Evolutionary conservation across 2,113 vertebrate species (phyloP).

Genomic region (Grallaria varia): DNA sequence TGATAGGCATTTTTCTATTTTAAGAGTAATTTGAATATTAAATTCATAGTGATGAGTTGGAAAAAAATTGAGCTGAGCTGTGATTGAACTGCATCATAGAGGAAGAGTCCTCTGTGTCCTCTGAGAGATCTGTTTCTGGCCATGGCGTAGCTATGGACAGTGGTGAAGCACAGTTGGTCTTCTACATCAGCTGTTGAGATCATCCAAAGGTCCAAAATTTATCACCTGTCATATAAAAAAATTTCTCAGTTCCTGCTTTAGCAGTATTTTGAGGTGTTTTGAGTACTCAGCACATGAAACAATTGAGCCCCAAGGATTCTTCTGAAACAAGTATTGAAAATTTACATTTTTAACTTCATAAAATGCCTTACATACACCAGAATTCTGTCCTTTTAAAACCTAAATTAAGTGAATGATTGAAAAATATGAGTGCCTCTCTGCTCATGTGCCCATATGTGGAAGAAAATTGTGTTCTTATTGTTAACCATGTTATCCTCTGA

Average conservation of each 20-base stretch:
- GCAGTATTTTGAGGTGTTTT: not conserved
- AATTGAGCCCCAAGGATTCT: not conserved
- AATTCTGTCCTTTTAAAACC: not conserved
- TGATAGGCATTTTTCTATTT: not conserved
- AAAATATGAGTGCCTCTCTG: not conserved
- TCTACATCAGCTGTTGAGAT: not conserved
- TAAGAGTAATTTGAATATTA: not conserved
- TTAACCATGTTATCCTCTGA: not conserved
- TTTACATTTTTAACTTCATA: not conserved
- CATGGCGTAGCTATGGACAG: not conserved
- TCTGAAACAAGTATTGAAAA: not conserved
- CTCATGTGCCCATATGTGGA: not conserved
- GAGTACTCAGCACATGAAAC: not conserved
- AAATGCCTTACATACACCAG: not conserved
- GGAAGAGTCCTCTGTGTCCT: not conserved
- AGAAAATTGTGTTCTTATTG: not conserved
- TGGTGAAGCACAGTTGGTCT: not conserved
- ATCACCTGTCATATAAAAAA: not conserved
- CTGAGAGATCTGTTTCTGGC: not conserved
- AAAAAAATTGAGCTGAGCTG: not conserved
- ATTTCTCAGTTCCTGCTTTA: not conserved
- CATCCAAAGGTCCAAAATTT: not conserved
- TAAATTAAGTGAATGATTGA: not conserved
- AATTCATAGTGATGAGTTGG: not conserved
- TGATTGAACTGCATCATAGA: not conserved